Percentiles rank a stretch among this genome's conserved stretches.
Evolutionary conservation across 1,140 invertebrate genomes (phyloP).

Genomic region (Drosophila novamexicana): DNA sequence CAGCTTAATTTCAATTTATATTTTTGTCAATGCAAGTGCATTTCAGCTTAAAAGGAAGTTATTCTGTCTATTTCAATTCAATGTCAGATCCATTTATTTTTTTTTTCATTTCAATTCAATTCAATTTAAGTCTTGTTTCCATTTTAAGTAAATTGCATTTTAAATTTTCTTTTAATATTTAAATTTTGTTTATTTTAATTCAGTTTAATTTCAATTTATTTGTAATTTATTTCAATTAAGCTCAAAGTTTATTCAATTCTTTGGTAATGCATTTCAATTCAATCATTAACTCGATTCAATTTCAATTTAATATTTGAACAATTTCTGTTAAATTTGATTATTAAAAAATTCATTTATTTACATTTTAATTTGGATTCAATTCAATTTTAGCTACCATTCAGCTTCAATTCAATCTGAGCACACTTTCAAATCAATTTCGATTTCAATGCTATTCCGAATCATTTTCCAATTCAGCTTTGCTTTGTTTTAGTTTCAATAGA

Average conservation of each 20-base stretch:
- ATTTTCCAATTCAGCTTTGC: background rate
- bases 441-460: background rate
- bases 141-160: too few relatives aligned
- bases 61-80: background rate
- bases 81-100: constrained; percentile 8
- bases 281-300: background rate
- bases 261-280: constrained; percentile 19
- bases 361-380: background rate
- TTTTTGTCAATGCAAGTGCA: too few relatives aligned
- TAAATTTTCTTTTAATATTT: too few relatives aligned
- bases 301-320: background rate
- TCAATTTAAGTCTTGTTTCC: too few relatives aligned
- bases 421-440: background rate
- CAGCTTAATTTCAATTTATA: background rate
- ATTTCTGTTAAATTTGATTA: background rate
- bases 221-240: background rate
- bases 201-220: too few relatives aligned
- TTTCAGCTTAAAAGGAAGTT: background rate
- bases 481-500: background rate
- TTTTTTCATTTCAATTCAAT: too few relatives aligned
- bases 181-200: too few relatives aligned
- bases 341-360: background rate
- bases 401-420: too few relatives aligned
- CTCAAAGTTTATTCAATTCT: too few relatives aligned
- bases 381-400: background rate